These are phyloP conservation scores for Eurystomus glaucurus DNA, from an alignment of 2,797 vertebrate species.

Conservation along the genomic window DNA sequence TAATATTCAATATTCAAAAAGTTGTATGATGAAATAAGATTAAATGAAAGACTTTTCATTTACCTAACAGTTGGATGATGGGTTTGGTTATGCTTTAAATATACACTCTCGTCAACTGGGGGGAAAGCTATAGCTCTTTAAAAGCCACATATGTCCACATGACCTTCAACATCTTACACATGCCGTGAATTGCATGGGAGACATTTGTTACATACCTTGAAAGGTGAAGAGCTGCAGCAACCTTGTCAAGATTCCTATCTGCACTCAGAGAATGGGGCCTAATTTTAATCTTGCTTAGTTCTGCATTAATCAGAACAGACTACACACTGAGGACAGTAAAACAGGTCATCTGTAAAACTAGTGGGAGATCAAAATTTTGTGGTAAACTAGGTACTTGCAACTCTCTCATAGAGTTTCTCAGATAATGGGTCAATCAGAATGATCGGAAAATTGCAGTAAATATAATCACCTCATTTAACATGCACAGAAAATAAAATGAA, in stretches of 20 bases:
- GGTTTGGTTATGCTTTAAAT: neutral
- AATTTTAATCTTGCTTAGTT: constrained; percentile 67
- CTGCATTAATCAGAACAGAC: constrained; percentile 42
- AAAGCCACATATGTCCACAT: neutral
- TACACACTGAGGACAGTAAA: constrained; percentile 5
- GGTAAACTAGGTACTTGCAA: neutral
- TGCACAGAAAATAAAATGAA: neutral
- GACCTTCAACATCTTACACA: neutral
- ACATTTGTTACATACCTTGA: neutral
- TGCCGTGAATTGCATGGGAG: neutral
- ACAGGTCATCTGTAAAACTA: constrained; percentile 12
- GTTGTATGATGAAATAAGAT: neutral
- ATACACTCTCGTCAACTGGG: accelerated
- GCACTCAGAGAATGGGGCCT: constrained; percentile 2
- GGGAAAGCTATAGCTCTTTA: neutral
- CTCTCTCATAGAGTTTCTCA: neutral
- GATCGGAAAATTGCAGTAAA: neutral
- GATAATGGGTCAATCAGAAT: neutral
- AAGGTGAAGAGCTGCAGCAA: constrained; percentile 32
- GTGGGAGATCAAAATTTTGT: neutral
- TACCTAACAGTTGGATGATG: neutral
- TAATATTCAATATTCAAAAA: neutral
- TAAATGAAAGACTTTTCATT: neutral
- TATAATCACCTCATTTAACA: neutral
- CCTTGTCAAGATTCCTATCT: constrained; percentile 33